Evolutionary conservation across 2,888 invertebrate genomes (phyloP).

Genomic region (Quadriops clusia): DNA sequence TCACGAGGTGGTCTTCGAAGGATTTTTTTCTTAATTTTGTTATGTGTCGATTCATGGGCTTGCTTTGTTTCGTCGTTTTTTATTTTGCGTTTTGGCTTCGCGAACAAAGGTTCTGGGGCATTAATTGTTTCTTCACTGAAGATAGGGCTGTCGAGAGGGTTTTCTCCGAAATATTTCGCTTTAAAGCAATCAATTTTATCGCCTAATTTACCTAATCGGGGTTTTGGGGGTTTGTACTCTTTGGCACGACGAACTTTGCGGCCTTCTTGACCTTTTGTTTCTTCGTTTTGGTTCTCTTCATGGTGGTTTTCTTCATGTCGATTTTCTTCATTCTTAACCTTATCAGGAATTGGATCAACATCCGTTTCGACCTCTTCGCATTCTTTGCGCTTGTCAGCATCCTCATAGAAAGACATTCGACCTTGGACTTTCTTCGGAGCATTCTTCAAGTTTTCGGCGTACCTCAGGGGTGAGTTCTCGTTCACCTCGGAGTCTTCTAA

Average conservation of each 20-base stretch:
- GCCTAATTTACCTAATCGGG: conserved; percentile 51
- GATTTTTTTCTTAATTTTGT: not conserved
- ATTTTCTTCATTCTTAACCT: conserved; percentile 29
- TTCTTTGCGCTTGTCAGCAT: conserved; percentile 40
- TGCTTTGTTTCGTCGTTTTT: too few relatives aligned
- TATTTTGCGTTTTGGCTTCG: conserved; percentile 9
- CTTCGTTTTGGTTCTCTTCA: conserved; percentile 14
- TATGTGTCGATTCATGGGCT: too few relatives aligned
- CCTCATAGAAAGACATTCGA: conserved; percentile 59
- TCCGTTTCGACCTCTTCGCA: conserved; percentile 45
- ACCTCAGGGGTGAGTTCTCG: conserved; percentile 51
- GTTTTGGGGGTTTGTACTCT: conserved; percentile 32
- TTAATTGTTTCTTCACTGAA: conserved; percentile 47
- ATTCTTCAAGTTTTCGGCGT: conserved; percentile 49
- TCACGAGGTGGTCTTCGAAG: too few relatives aligned
- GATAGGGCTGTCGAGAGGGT: conserved; percentile 65
- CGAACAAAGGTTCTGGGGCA: conserved; percentile 38
- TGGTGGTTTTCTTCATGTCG: conserved; percentile 17
- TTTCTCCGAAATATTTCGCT: conserved; percentile 59
- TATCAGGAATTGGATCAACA: conserved; percentile 44
- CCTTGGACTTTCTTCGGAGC: conserved; percentile 52
- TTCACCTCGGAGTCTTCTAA: conserved; percentile 34
- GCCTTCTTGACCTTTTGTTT: conserved; percentile 7
- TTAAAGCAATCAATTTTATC: conserved; percentile 66
- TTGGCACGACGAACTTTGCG: conserved; percentile 23